Conservation (phyloP, 2,797 vertebrate species). For the Myotis daubentonii region DNA sequence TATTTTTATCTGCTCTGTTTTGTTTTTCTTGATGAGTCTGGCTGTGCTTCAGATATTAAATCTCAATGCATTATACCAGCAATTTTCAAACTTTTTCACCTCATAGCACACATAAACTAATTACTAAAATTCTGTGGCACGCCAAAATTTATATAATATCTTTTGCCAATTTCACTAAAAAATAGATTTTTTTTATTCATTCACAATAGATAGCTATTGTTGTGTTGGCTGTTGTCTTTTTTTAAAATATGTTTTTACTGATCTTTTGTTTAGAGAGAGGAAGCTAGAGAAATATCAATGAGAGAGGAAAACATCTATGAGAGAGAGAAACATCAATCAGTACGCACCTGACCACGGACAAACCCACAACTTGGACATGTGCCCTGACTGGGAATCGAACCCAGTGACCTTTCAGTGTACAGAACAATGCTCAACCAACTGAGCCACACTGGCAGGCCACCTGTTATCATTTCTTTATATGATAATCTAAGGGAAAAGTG, state of each 20-base stretch:
- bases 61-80: not conserved
- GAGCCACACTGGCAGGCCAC: too few species aligned
- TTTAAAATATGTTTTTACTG: too few species aligned
- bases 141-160: not conserved
- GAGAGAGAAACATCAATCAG: too few species aligned
- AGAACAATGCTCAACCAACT: too few species aligned
- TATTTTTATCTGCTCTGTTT: not conserved
- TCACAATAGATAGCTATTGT: not conserved
- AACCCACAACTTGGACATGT: too few species aligned
- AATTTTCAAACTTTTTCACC: not conserved
- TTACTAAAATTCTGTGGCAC: not conserved
- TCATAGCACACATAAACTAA: not conserved
- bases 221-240: not conserved
- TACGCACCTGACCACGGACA: too few species aligned
- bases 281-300: too few species aligned
- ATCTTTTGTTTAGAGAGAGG: too few species aligned
- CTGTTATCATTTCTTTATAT: too few species aligned
- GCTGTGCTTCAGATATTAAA: not conserved
- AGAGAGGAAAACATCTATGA: too few species aligned
- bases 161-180: not conserved
- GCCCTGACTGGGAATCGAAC: too few species aligned
- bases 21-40: not conserved
- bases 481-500: not conserved
- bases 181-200: not conserved
- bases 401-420: too few species aligned